A percentile compares a stretch with the other conserved stretches of the same genome.
Evolutionary conservation across 2,797 vertebrate genomes (phyloP).

Genomic region (Tiaroga cobitis): DNA sequence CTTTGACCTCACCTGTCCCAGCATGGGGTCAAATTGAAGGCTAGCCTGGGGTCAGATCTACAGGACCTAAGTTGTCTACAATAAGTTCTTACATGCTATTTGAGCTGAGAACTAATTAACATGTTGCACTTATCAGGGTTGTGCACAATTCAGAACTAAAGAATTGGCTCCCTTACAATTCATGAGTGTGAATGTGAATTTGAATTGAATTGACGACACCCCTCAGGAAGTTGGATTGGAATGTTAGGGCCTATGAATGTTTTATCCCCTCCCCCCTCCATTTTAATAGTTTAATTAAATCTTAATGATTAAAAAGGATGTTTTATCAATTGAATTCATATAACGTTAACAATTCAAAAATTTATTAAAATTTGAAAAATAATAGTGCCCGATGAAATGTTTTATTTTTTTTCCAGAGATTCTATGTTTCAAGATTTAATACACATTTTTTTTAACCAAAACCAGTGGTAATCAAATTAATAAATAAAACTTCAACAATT

Average conservation of each 20-base stretch:
- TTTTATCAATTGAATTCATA: not conserved
- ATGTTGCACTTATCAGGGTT: slow-evolving; percentile 23
- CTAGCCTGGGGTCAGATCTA: slow-evolving; percentile 46
- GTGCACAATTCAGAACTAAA: not conserved
- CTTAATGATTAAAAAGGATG: not conserved
- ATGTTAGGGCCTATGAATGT: not conserved
- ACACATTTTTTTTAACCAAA: too few species aligned
- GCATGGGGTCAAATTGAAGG: slow-evolving; percentile 38
- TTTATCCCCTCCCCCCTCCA: not conserved
- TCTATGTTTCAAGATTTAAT: not conserved
- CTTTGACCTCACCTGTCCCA: slow-evolving; percentile 56
- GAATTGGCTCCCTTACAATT: slow-evolving; percentile 20
- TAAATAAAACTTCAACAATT: not conserved
- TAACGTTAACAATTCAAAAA: not conserved
- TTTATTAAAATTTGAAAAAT: not conserved
- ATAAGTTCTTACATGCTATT: slow-evolving; percentile 35
- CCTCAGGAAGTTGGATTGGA: not conserved
- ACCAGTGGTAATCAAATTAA: not conserved
- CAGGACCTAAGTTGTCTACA: slow-evolving; percentile 9
- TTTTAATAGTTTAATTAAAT: not conserved
- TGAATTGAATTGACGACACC: not conserved
- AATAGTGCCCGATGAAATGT: not conserved
- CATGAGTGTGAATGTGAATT: not conserved
- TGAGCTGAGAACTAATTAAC: slow-evolving; percentile 17
- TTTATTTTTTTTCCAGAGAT: not conserved